A percentile compares a stretch with the other conserved stretches of the same genome.
Evolutionary conservation across 2,113 vertebrate species (phyloP).

Genomic region (Raja brachyura): DNA sequence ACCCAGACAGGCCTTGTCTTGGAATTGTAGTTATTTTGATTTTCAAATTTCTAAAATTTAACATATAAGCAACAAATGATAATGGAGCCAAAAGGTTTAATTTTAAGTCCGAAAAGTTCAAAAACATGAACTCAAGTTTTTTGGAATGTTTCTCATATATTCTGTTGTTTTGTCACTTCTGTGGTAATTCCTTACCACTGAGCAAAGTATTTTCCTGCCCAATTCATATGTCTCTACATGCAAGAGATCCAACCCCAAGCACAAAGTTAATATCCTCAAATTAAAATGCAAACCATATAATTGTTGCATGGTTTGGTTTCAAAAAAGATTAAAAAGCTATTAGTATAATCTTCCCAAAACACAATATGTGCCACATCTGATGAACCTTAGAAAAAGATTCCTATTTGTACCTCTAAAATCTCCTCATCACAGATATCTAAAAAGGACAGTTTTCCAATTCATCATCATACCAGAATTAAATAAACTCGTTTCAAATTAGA

Average conservation of each 20-base stretch:
- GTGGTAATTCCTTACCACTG: not conserved
- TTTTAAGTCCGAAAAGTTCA: not conserved
- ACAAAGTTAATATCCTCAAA: not conserved
- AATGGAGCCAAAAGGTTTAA: not conserved
- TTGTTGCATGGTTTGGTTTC: not conserved
- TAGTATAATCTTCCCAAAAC: constrained; percentile 7
- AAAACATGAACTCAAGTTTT: not conserved
- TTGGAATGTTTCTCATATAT: not conserved
- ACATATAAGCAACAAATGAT: not conserved
- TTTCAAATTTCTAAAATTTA: not conserved
- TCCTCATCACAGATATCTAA: constrained; percentile 6
- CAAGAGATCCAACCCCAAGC: not conserved
- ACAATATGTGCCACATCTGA: constrained; percentile 35
- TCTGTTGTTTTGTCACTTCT: not conserved
- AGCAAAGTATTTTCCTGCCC: not conserved
- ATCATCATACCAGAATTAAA: not conserved
- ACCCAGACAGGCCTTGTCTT: not conserved
- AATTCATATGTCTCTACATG: not conserved
- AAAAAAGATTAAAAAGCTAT: not conserved
- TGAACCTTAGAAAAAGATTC: constrained; percentile 27
- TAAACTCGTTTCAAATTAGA: constrained; percentile 1
- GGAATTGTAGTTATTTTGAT: not conserved
- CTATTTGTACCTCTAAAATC: not conserved
- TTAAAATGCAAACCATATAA: not conserved
- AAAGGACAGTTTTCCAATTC: not conserved